Evolutionary conservation across 2,797 vertebrate species (phyloP).

Genomic region (Rhinichthys osculus): DNA sequence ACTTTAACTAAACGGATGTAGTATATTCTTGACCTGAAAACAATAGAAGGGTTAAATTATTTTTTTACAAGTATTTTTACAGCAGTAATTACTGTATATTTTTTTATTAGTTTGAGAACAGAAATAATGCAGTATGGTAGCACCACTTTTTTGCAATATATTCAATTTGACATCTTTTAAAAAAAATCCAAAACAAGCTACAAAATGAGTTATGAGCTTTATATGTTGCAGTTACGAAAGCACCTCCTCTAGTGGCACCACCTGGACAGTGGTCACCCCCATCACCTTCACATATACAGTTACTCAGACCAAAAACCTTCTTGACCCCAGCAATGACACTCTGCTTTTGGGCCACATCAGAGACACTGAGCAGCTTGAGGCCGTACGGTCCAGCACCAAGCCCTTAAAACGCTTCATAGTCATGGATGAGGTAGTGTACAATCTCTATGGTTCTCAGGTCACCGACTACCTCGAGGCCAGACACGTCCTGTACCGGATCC

Average conservation of each 20-base stretch:
- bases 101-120: not conserved
- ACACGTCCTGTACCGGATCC: slow-evolving; percentile 77
- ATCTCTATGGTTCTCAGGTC: slow-evolving; percentile 78
- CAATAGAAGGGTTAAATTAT: not conserved
- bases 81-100: not conserved
- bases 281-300: slow-evolving; percentile 84
- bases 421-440: slow-evolving; percentile 79
- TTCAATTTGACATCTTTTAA: not conserved
- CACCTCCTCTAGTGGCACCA: slow-evolving; percentile 70
- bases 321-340: slow-evolving; percentile 80
- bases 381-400: slow-evolving; percentile 65
- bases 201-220: slow-evolving; percentile 35
- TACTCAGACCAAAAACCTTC: slow-evolving; percentile 75
- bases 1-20: too few species aligned
- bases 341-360: slow-evolving; percentile 81
- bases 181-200: slow-evolving; percentile 5
- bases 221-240: slow-evolving; percentile 76
- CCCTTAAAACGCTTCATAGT: slow-evolving; percentile 80
- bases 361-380: slow-evolving; percentile 73
- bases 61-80: not conserved
- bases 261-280: slow-evolving; percentile 83
- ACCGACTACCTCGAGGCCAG: slow-evolving; percentile 78
- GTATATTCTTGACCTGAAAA: not conserved
- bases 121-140: not conserved
- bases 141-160: not conserved